Percentiles rank a stretch among this genome's conserved stretches.
Evolutionary conservation across 2,888 invertebrate species (phyloP).

Genomic region (Drosophila falleni): DNA sequence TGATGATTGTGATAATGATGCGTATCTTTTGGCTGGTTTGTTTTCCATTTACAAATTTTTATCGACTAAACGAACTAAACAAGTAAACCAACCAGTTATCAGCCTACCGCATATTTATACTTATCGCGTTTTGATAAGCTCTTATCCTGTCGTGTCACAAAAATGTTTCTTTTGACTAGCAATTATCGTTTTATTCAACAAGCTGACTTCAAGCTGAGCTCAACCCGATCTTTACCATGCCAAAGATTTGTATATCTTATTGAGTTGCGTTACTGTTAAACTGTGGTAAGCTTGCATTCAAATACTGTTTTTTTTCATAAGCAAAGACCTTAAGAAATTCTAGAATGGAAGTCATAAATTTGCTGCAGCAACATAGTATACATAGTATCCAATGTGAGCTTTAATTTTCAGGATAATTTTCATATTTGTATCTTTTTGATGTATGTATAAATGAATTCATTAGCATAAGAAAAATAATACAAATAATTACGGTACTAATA

Average conservation of each 20-base stretch:
- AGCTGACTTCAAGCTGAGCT: constrained; percentile 62
- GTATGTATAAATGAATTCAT: too few relatives aligned
- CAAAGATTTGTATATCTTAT: constrained; percentile 37
- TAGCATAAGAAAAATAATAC: too few relatives aligned
- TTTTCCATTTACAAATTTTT: constrained; percentile 63
- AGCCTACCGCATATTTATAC: constrained; percentile 17
- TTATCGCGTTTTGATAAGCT: constrained; percentile 67
- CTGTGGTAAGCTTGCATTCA: constrained; percentile 15
- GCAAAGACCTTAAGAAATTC: background rate
- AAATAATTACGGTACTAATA: too few relatives aligned
- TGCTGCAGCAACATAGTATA: too few relatives aligned
- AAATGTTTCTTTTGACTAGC: constrained; percentile 76
- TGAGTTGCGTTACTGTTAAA: constrained; percentile 43
- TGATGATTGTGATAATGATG: constrained; percentile 34
- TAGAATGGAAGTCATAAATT: too few relatives aligned
- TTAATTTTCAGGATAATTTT: too few relatives aligned
- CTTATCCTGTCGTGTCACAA: constrained; percentile 76
- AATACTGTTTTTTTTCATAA: constrained; percentile 4
- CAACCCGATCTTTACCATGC: constrained; percentile 39
- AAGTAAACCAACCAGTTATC: constrained; percentile 67
- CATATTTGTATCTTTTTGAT: too few relatives aligned
- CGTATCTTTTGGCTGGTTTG: constrained; percentile 49
- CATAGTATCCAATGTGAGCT: too few relatives aligned
- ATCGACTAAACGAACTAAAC: constrained; percentile 50
- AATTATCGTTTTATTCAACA: constrained; percentile 76